phyloP scores from a whole-genome alignment of 2,797 vertebrate genomes.

The Coreius guichenoti region DNA sequence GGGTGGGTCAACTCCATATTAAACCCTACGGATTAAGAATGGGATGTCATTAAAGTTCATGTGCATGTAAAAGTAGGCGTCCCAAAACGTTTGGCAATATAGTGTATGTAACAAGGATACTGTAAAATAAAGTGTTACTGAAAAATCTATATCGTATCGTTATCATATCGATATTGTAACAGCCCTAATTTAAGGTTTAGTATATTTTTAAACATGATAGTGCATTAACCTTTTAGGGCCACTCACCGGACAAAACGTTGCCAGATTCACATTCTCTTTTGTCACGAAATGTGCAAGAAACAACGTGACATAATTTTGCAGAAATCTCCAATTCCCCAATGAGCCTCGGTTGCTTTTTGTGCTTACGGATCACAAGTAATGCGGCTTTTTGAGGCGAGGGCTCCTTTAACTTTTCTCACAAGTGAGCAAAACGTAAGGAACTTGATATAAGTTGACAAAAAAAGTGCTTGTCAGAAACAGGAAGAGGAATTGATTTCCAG shows the following conservation, averaged over 20 bases:
- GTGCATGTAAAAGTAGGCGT: no score
- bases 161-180: no score
- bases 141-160: no score
- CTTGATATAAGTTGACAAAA: not conserved
- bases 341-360: not conserved
- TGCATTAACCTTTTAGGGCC: not conserved
- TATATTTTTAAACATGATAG: no score
- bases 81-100: no score
- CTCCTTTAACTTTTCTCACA: not conserved
- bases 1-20: no score
- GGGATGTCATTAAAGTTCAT: no score
- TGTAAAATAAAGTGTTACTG: no score
- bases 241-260: not conserved
- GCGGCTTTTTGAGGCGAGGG: not conserved
- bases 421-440: not conserved
- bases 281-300: not conserved
- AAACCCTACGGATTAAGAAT: no score
- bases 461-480: conserved; percentile 10
- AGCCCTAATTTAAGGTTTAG: no score
- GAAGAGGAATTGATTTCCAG: conserved; percentile 25
- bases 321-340: not conserved
- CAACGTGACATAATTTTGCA: not conserved
- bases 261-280: not conserved
- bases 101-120: no score
- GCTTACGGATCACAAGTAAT: no score